Conservation (phyloP, 2,797 vertebrate genomes). For the Artibeus jamaicensis region DNA sequence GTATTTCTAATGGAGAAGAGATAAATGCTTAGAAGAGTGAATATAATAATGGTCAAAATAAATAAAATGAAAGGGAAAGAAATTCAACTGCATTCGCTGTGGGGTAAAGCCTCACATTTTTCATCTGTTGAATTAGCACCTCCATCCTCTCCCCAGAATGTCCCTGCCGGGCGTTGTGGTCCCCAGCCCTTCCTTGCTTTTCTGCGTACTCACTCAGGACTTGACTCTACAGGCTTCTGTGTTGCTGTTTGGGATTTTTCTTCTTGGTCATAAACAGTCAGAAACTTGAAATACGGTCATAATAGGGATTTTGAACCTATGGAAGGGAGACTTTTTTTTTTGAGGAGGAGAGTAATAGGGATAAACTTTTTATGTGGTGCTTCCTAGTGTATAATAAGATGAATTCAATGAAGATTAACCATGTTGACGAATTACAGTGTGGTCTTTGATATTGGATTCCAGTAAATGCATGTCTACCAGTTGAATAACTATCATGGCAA, state of each 20-base stretch:
- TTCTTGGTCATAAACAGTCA: not conserved
- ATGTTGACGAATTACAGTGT: not conserved
- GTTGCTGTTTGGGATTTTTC: not conserved
- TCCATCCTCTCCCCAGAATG: not conserved
- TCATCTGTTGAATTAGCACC: not conserved
- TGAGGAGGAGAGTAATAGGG: not conserved
- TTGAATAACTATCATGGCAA: not conserved
- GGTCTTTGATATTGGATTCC: not conserved
- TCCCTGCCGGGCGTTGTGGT: not conserved
- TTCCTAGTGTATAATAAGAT: not conserved
- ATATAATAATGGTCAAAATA: not conserved
- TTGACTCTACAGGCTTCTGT: no score
- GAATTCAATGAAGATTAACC: not conserved
- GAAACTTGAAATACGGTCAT: not conserved
- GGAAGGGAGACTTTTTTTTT: not conserved
- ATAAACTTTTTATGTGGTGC: not conserved
- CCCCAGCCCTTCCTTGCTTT: not conserved
- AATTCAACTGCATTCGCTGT: not conserved
- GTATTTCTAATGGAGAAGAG: not conserved
- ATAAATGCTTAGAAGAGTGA: not conserved
- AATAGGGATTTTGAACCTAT: not conserved
- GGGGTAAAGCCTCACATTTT: not conserved
- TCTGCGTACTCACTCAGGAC: not conserved
- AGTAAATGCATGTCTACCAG: not conserved
- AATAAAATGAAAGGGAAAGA: not conserved